Base-by-base conservation (phyloP, 2,888 invertebrate species). In the Pristionchus maxplancki region DNA sequence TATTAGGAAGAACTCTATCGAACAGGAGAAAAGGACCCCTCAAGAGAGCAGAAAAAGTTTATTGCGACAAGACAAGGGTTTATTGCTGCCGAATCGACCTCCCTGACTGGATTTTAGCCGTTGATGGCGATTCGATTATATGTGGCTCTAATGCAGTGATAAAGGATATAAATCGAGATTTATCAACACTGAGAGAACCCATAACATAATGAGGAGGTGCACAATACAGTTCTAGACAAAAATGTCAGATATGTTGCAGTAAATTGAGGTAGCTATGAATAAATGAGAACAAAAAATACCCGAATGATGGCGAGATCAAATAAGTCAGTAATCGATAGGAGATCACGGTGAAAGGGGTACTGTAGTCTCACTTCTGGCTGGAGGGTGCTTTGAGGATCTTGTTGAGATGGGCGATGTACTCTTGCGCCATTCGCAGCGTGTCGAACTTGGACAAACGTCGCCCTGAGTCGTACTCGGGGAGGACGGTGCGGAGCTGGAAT, bases 341-440 rank as follows among this genome's bases (percentile, higher is more conserved):
- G 2, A 28, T 15, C 3, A 74, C n/a, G 24, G 40, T 74, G 74
- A 3, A 11, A 74, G 24, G 11, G n/a, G 20, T 78, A 28, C 44
- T 0, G 40, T 78, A 11, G 44, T 78, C 44, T 78, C 17, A 48
- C 40, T 71, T 71, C 78, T 78, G 78, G 28, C 44, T 78, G 15
- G 44, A n/a, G 2, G 78, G 78, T 13, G 40, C 44, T 48, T 78
- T 78, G 78, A 78, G 89, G 53, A 92, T 91, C 34, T 90, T 89
- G 11, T 90, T 90, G 44, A 93, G 89, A 87, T 91, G 90, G 58
- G 90, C 90, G 86, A 94, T 94, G 89, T 95, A 94, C 40, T 92
- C 91, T 87, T 95, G 94, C 4, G 95, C 95, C 94, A 94, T 93
- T 88, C 93, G 93, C 11, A 95, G 91, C 0, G 95, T 95, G 74